Evolutionary conservation across 1,140 invertebrate species (phyloP), one percentile per base, ranked within the genome.

Genomic region (Calephelis virginiensis): DNA sequence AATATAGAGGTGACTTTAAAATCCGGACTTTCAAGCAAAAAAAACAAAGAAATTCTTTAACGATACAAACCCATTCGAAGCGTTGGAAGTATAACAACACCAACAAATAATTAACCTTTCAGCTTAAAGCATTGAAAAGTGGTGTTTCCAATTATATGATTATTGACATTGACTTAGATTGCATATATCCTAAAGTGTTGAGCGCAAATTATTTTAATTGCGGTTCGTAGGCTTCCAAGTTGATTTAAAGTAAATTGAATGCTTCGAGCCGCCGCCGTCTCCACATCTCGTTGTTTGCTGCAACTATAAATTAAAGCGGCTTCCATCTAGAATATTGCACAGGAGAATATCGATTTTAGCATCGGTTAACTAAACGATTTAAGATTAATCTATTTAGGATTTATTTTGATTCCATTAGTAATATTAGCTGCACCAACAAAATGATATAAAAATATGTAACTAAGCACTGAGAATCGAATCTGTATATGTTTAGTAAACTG

Each of bases 171-270:
- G 62, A 64, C 62, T 64, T 64, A 64, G 62, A 50, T 64, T 64
- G 49, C 62, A 64, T 49, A 76, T 81, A 82, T 79, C 73, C 76
- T 75, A 74, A 72, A 76, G 74, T 75, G 68, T 70, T 45, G 66
- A 65, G 71, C 72, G 74, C 74, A 70, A 77, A 67, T 50, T 69
- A 75, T 80, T 86, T 83, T 84, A 86, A 86, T 83, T 86, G 80
- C 76, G 64, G 56, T 63, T 67, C 68, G 60, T 53, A 70, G 61
- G 75, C 71, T 74, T 70, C 72, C 69, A 74, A 75, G 71, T 76
- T 81, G 81, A 86, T 83, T 83, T 82, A 80, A 69, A 77, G 76
- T 73, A 83, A 82, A 82, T 82, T 85, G 81, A 82, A 83, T 82
- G 78, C 74, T 80, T 76, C 69, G 68, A 76, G 68, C 66, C 72